Conservation (phyloP, 2,888 invertebrate genomes). For the Cosmia pyralina region DNA sequence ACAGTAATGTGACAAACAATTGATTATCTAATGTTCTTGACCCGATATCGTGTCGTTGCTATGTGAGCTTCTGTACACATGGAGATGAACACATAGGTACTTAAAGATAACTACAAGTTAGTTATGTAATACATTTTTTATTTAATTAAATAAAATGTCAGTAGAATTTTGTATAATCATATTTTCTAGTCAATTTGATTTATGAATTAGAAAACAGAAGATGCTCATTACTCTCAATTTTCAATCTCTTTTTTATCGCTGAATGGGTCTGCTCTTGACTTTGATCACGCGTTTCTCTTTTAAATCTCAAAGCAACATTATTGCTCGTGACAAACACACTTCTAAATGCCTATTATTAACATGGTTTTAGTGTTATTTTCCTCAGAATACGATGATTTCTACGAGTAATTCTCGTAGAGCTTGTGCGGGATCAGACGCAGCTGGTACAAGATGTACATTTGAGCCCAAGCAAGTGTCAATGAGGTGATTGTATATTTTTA, state of each 20-base stretch:
- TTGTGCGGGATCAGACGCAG: slow-evolving; percentile 59
- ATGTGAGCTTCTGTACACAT: background rate
- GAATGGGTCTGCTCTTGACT: no score
- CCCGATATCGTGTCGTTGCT: no score
- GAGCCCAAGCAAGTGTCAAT: slow-evolving; percentile 56
- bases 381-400: slow-evolving; percentile 54
- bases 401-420: slow-evolving; percentile 52
- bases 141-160: background rate
- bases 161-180: background rate
- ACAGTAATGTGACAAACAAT: no score
- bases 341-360: slow-evolving; percentile 39
- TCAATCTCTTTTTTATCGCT: background rate
- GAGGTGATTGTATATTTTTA: slow-evolving; percentile 53
- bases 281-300: background rate
- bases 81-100: background rate
- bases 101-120: background rate
- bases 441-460: slow-evolving; percentile 47
- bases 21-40: no score
- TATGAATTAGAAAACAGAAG: background rate
- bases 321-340: background rate
- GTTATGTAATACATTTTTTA: background rate
- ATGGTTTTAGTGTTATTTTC: slow-evolving; percentile 53
- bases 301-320: background rate
- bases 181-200: background rate
- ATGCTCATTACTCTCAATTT: no score